Evolutionary conservation across 1,140 invertebrate genomes (phyloP), one percentile per base, ranked within the genome.

Genomic region (Drosophila bocki): DNA sequence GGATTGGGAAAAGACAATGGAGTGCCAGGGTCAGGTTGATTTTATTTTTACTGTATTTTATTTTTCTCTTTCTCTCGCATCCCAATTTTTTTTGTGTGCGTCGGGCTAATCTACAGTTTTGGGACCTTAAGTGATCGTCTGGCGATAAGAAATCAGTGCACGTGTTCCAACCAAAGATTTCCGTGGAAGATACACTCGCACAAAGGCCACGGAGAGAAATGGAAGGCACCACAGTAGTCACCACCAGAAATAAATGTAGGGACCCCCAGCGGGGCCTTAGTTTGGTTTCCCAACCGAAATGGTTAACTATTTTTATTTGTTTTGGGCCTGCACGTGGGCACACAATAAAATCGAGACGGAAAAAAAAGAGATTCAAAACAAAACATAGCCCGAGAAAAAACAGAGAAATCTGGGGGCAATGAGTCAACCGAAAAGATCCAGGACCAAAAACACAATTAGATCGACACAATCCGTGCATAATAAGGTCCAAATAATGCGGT

Each of bases 81-180:
- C n/a, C 13, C 13, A 9, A 15, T 12, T 12, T 37, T 62, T 48
- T 71, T 63, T 81, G 60, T 86, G 63, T 82, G 75, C 81, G 75
- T 77, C 37, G 64, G 56, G 80, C 85, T 88, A 78, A 87, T 90
- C 77, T 88, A 60, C 74, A 70, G 62, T 88, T 86, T 80, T 59
- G 74, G 80, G 58, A 84, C 85, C 84, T 56, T 87, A 60, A 87
- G 74, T 84, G 83, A 87, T 87, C 83, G 80, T 17, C 45, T 47
- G 7, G 39, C 77, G 84, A 87, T 87, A 87, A 90, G 80, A 81
- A 87, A 87, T 87, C 84, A 84, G 84, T 87, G 85, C 84, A 87
- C 84, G 84, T 87, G 84, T 88, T 90, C 85, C 85, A 78, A 48
- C 68, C 64, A 53, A 79, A 80, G 68, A 83, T 82, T 86, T 86